Percentiles rank a stretch among this genome's conserved stretches.
Conservation (phyloP, 2,888 invertebrate species). For the Leptura quadrifasciata region DNA sequence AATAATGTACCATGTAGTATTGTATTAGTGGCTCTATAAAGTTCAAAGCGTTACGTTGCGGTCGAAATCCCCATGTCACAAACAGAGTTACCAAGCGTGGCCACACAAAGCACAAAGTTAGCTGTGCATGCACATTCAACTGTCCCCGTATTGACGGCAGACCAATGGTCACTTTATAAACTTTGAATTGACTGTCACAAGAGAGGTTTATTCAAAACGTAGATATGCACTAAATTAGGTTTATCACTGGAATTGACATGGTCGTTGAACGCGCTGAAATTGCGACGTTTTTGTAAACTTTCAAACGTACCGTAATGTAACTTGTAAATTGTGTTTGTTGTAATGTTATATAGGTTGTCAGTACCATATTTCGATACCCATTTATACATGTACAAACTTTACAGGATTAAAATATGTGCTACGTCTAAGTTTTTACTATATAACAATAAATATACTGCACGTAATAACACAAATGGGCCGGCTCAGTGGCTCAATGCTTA, state of each 20-base stretch:
- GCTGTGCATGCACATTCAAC: slow-evolving; percentile 69
- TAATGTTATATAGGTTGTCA: neutral
- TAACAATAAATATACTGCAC: too few relatives aligned
- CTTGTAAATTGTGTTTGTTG: slow-evolving; percentile 31
- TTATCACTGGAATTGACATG: slow-evolving; percentile 64
- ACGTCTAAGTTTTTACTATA: too few relatives aligned
- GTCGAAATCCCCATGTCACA: slow-evolving; percentile 69
- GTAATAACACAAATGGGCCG: too few relatives aligned
- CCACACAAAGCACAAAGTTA: slow-evolving; percentile 69
- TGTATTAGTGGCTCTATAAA: slow-evolving; percentile 54
- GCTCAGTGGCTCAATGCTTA: too few relatives aligned
- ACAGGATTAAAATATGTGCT: too few relatives aligned
- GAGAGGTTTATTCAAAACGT: slow-evolving; percentile 64
- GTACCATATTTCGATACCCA: neutral
- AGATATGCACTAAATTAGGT: slow-evolving; percentile 64
- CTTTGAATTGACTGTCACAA: slow-evolving; percentile 71
- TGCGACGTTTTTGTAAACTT: slow-evolving; percentile 29
- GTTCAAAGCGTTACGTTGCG: slow-evolving; percentile 67
- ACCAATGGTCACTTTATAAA: slow-evolving; percentile 71
- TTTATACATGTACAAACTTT: too few relatives aligned
- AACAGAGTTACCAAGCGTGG: slow-evolving; percentile 66
- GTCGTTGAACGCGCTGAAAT: slow-evolving; percentile 10
- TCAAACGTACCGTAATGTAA: slow-evolving; percentile 6
- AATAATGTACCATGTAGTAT: slow-evolving; percentile 44
- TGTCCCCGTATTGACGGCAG: slow-evolving; percentile 68